Evolutionary conservation across 1,140 invertebrate species (phyloP).

Genomic region (Hyposmocoma kahamanoa): DNA sequence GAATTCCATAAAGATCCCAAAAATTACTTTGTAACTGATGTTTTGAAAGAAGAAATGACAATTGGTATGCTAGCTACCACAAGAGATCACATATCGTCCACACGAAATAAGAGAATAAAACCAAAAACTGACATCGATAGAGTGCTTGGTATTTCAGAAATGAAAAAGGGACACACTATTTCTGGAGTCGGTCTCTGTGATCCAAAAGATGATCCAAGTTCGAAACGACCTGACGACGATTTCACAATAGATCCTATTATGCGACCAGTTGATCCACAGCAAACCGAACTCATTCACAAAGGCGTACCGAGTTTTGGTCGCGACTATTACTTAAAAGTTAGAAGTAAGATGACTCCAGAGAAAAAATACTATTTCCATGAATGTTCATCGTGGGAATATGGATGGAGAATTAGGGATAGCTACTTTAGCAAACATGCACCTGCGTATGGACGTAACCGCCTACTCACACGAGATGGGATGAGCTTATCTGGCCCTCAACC

Average conservation of each 20-base stretch:
- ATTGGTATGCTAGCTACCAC: conserved; percentile 36
- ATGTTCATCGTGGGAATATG: conserved; percentile 25
- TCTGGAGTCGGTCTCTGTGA: conserved; percentile 38
- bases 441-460: conserved; percentile 12
- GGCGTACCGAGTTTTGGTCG: conserved; percentile 32
- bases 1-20: conserved; percentile 38
- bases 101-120: conserved; percentile 27
- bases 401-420: not conserved
- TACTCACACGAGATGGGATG: conserved; percentile 13
- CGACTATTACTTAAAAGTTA: conserved; percentile 29
- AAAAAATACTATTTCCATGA: conserved; percentile 49
- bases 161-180: conserved; percentile 37
- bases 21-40: conserved; percentile 42
- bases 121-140: conserved; percentile 31
- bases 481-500: conserved; percentile 28
- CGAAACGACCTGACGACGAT: conserved; percentile 28
- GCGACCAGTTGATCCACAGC: conserved; percentile 38
- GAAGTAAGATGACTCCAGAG: conserved; percentile 31
- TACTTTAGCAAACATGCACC: conserved; percentile 10
- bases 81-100: conserved; percentile 31
- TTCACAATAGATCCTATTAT: conserved; percentile 37
- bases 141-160: conserved; percentile 29
- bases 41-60: conserved; percentile 35
- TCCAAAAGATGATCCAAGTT: conserved; percentile 34
- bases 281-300: conserved; percentile 39